Base-by-base conservation (phyloP, 2,797 vertebrate genomes). In the Peromyscus melanophrys region DNA sequence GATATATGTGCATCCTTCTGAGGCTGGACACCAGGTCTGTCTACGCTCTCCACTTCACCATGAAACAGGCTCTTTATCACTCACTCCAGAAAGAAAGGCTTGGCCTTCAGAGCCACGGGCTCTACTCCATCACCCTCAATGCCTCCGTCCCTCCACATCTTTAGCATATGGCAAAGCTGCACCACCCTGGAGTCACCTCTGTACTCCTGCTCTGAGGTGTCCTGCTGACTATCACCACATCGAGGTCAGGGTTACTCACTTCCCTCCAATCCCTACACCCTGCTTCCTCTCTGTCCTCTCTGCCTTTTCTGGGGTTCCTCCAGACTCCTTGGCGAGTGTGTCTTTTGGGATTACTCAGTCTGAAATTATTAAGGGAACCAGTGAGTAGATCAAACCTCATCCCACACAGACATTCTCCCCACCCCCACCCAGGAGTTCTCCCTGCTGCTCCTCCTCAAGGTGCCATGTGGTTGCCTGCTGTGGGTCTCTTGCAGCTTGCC, bases 351-450 rank as follows among this genome's bases (percentile, higher is more conserved):
- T 13, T 31, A 75, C 63, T 67, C 90, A 61, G 37, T 65, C 12
- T 73, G 85, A 87, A 81, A 87, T 55, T 63, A 78, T 57, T 40
- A 55, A 69, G 49, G 61, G 59, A 67, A 23, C 0, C 6, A 90
- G 25, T 71, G 61, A 73, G 34, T 40, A 37, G 63, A 37, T 46
- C 80, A 65, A 71, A 65, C n/a, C 21, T 75, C 61, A 19, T 75
- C 46, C 4, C 27, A 55, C 19, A 46, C 11, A 40, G 49, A 17
- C 29, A 4, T n/a, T 8, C 65, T 8, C 37, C 29, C 2, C 0
- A 49, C 10, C 37, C 17, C 46, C 3, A 12, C 17, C 29, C 4
- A 2, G 16, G 0, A 0, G 21, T 0, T 3, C 2, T 10, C 37
- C 27, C 80, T n/a, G 12, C 73, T 23, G n/a, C 31, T n/a, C 31